These are phyloP conservation scores for Microctenopoma steveboyesi DNA, from an alignment of 2,797 vertebrate species.

Conservation along the genomic window DNA sequence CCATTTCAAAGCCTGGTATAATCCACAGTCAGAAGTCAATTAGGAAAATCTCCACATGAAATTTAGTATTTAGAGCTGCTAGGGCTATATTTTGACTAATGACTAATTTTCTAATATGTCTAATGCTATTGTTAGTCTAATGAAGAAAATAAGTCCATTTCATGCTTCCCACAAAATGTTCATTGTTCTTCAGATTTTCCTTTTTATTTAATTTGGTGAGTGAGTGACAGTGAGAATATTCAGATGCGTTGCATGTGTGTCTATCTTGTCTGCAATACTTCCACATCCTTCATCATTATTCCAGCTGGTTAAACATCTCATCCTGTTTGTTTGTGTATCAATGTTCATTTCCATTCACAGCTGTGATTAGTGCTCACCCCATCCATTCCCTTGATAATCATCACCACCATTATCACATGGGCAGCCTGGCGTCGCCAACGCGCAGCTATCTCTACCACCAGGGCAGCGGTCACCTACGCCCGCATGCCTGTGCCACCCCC, in stretches of 20 bases:
- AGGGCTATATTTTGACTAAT: not conserved
- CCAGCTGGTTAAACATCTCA: slow-evolving; percentile 53
- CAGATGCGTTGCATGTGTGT: slow-evolving; percentile 23
- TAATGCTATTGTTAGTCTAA: slow-evolving; percentile 2
- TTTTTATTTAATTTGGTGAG: not conserved
- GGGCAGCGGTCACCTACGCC: slow-evolving; percentile 79
- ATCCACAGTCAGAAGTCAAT: not conserved
- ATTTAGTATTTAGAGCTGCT: not conserved
- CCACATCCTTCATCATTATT: slow-evolving; percentile 36
- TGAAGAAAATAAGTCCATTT: slow-evolving; percentile 19
- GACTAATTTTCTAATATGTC: not conserved
- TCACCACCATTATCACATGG: slow-evolving; percentile 99
- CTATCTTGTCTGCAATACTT: slow-evolving; percentile 10
- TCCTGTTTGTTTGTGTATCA: slow-evolving; percentile 61
- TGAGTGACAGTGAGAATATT: slow-evolving; percentile 13
- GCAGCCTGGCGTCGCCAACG: slow-evolving; percentile 94
- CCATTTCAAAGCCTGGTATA: not conserved
- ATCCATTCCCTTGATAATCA: slow-evolving; percentile 99
- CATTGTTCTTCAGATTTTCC: not conserved
- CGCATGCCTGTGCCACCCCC: slow-evolving; percentile 88
- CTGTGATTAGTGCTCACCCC: slow-evolving; percentile 99
- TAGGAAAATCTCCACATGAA: not conserved
- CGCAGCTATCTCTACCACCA: slow-evolving; percentile 95
- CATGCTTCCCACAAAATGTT: slow-evolving; percentile 27
- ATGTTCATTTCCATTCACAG: slow-evolving; percentile 92